Evolutionary conservation across 2,888 invertebrate genomes (phyloP).

Genomic region (Matsumyia berberina): DNA sequence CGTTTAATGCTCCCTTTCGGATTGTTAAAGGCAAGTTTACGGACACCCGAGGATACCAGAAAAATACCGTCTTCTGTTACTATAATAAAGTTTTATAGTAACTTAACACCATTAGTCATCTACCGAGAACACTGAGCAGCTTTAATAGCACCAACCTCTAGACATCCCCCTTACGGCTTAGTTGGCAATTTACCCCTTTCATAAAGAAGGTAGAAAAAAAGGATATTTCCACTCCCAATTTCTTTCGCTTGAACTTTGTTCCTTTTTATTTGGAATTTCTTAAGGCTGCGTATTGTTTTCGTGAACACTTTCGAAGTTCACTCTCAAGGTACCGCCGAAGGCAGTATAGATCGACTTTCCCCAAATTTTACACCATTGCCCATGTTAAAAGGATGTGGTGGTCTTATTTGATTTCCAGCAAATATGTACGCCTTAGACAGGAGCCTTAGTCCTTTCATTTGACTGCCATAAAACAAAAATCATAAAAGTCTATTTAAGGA

Average conservation of each 20-base stretch:
- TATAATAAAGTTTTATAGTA: constrained; percentile 66
- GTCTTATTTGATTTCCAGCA: no score
- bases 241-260: constrained; percentile 38
- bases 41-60: constrained; percentile 26
- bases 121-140: constrained; percentile 42
- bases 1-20: no score
- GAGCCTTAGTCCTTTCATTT: constrained; percentile 1
- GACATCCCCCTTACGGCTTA: constrained; percentile 4
- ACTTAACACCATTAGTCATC: constrained; percentile 73
- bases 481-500: constrained; percentile 49
- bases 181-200: no score
- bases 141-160: constrained; percentile 44
- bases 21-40: constrained; percentile 6
- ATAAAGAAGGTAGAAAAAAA: constrained; percentile 10
- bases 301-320: no score
- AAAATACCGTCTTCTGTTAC: constrained; percentile 33
- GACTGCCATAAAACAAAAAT: constrained; percentile 38
- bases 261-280: constrained; percentile 2
- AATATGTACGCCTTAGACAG: no score
- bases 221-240: constrained; percentile 39
- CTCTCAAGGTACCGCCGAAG: no score
- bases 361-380: no score
- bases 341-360: no score
- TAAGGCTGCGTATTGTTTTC: no score
- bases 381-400: no score